Evolutionary conservation across 2,113 vertebrate genomes (phyloP).

Genomic region (Ciconia boyciana): DNA sequence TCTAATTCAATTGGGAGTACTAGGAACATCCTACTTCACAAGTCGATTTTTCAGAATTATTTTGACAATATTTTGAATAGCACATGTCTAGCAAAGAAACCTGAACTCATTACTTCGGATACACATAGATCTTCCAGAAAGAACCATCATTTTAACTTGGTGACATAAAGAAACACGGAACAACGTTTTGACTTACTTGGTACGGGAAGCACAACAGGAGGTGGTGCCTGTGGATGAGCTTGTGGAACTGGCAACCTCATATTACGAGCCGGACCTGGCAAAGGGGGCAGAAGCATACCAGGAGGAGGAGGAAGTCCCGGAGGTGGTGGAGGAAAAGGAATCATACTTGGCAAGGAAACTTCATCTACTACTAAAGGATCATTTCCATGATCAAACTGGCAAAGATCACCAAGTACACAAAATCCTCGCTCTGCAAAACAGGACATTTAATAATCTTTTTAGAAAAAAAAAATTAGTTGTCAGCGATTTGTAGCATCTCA

Average conservation of each 20-base stretch:
- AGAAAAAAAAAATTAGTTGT: accelerated
- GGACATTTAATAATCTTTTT: neutral
- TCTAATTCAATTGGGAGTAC: accelerated
- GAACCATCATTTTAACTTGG: neutral
- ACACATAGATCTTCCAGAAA: neutral
- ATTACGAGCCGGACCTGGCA: constrained; percentile 74
- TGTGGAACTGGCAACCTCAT: constrained; percentile 85
- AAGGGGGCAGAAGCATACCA: constrained; percentile 81
- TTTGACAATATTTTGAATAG: neutral
- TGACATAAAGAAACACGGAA: neutral
- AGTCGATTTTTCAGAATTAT: neutral
- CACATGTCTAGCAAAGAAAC: accelerated
- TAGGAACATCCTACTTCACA: accelerated
- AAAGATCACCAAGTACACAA: constrained; percentile 95
- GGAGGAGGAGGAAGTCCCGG: constrained; percentile 79
- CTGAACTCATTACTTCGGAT: neutral
- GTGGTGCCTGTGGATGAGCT: constrained; percentile 82
- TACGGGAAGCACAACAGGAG: constrained; percentile 89
- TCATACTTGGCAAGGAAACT: constrained; percentile 91
- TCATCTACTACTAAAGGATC: constrained; percentile 94
- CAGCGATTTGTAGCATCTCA: accelerated
- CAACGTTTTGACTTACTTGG: constrained; percentile 74
- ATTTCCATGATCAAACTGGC: constrained; percentile 93
- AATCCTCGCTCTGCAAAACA: constrained; percentile 90
- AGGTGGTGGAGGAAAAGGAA: constrained; percentile 93